These are phyloP conservation scores for Hemiscyllium ocellatum DNA, from an alignment of 2,113 vertebrate genomes.

Conservation along the genomic window DNA sequence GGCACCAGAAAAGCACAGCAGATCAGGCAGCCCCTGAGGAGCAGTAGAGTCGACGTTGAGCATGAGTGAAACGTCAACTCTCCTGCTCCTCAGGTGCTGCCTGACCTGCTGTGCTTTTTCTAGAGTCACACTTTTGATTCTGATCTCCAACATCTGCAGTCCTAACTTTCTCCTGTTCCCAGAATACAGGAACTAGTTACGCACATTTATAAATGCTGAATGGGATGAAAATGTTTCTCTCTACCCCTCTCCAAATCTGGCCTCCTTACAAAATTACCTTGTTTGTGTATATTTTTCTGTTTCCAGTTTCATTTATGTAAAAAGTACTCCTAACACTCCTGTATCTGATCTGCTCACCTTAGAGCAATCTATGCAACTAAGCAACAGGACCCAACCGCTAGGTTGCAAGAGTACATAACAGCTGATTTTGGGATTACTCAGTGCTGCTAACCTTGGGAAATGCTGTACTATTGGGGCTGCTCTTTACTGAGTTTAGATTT, in stretches of 20 bases:
- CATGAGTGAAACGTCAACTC: no score
- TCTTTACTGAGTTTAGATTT: neutral
- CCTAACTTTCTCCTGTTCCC: neutral
- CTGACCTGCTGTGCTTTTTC: no score
- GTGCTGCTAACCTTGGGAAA: neutral
- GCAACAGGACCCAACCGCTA: neutral
- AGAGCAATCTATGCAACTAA: neutral
- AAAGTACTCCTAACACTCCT: neutral
- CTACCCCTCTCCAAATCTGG: neutral
- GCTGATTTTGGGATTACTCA: neutral
- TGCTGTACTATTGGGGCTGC: neutral
- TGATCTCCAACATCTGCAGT: no score
- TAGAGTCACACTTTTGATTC: no score
- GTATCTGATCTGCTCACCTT: neutral
- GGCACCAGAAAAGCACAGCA: no score
- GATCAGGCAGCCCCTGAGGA: no score
- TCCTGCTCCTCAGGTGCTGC: no score
- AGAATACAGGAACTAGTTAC: neutral
- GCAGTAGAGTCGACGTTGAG: no score
- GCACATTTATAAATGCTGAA: neutral
- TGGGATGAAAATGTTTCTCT: neutral
- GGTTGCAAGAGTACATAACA: neutral
- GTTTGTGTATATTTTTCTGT: neutral
- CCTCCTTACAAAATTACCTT: neutral
- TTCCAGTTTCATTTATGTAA: neutral